Conservation (phyloP, 2,888 invertebrate species). For the Polyommatus icarus region DNA sequence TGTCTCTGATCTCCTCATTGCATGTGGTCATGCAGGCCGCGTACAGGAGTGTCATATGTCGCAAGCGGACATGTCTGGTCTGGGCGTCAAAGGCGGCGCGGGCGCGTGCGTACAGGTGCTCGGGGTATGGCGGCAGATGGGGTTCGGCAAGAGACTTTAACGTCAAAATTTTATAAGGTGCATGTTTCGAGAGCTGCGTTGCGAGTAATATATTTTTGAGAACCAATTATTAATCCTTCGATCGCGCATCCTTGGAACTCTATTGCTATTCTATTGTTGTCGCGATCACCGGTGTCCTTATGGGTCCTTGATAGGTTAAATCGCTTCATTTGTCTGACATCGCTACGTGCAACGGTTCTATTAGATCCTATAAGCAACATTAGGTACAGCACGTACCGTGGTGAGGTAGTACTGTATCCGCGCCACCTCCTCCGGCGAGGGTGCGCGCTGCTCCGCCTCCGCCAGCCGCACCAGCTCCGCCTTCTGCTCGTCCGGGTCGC, state of each 20-base stretch:
- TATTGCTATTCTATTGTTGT: too few relatives aligned
- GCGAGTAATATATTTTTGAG: too few relatives aligned
- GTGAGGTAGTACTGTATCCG: slow-evolving; percentile 81
- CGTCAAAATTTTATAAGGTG: too few relatives aligned
- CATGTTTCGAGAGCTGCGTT: too few relatives aligned
- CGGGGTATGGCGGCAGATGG: slow-evolving; percentile 61
- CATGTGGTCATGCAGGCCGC: slow-evolving; percentile 64
- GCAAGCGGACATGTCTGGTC: too few relatives aligned
- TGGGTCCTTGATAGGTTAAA: too few relatives aligned
- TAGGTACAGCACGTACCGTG: slow-evolving; percentile 61
- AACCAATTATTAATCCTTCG: too few relatives aligned
- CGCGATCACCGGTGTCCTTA: too few relatives aligned
- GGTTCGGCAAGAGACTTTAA: slow-evolving; percentile 56
- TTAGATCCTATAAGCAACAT: too few relatives aligned
- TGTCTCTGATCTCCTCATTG: slow-evolving; percentile 81
- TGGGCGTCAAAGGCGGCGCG: slow-evolving; percentile 58
- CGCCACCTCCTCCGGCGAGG: slow-evolving; percentile 73
- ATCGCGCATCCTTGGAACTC: too few relatives aligned
- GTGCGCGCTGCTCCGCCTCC: slow-evolving; percentile 73
- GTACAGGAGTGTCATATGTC: slow-evolving; percentile 64
- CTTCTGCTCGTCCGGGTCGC: slow-evolving; percentile 84
- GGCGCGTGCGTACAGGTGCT: slow-evolving; percentile 57
- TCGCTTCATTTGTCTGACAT: too few relatives aligned
- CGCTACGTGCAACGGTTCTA: too few relatives aligned
- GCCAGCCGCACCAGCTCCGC: slow-evolving; percentile 70